Evolutionary conservation across 2,888 invertebrate genomes (phyloP).

Genomic region (Stenodema calcarata): DNA sequence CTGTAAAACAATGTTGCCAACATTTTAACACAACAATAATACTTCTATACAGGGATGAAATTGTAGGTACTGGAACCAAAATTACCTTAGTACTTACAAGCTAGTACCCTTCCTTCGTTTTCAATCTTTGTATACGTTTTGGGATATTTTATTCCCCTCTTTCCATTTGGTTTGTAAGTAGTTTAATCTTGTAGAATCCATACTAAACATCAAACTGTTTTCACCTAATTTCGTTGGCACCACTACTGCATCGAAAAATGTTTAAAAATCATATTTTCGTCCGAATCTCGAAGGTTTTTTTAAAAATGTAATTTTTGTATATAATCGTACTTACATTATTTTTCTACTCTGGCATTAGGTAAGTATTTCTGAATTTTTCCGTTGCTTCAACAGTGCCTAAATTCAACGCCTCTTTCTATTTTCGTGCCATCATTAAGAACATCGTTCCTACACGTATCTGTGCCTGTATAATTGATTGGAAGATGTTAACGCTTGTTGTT

Average conservation of each 20-base stretch:
- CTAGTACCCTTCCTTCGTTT: too few species aligned
- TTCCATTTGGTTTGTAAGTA: not conserved
- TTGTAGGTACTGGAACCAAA: not conserved
- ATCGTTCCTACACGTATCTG: not conserved
- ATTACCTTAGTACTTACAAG: not conserved
- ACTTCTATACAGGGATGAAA: too few species aligned
- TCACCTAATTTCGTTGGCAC: not conserved
- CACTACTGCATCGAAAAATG: not conserved
- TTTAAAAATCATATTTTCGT: not conserved
- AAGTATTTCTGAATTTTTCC: not conserved
- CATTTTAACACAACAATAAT: too few species aligned
- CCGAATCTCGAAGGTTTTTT: constrained; percentile 9
- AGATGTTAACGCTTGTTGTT: not conserved
- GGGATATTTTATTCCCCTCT: not conserved
- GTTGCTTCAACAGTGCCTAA: not conserved
- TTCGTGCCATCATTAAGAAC: not conserved
- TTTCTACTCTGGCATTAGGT: not conserved
- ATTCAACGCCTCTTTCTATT: not conserved
- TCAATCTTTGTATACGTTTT: too few species aligned
- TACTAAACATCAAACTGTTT: not conserved
- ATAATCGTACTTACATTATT: constrained; percentile 34
- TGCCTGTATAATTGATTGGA: not conserved
- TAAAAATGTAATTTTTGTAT: constrained; percentile 15
- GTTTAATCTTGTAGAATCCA: not conserved
- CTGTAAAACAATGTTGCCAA: not conserved